Percentiles rank a stretch among this genome's conserved stretches.
These are phyloP conservation scores for Drosophila orosa DNA, from an alignment of 1,140 invertebrate genomes.

Conservation along the genomic window DNA sequence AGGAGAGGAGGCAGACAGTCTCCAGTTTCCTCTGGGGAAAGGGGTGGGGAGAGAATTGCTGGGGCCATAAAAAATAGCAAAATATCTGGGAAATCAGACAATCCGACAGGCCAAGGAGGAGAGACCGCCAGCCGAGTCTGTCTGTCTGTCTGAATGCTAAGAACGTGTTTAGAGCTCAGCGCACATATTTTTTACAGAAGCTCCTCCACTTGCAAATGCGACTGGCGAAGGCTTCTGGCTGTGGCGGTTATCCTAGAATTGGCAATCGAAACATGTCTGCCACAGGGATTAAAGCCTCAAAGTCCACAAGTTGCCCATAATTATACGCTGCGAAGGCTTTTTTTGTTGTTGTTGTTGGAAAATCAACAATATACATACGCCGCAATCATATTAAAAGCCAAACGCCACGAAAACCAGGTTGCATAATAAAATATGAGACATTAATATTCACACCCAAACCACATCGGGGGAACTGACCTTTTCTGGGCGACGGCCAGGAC, in stretches of 20 bases:
- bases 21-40: constrained; percentile 14
- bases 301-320: constrained; percentile 29
- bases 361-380: constrained; percentile 53
- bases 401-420: constrained; percentile 53
- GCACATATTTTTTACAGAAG: constrained; percentile 36
- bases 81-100: constrained; percentile 77
- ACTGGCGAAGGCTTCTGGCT: neutral
- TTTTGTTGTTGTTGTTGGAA: constrained; percentile 16
- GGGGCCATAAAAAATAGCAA: constrained; percentile 79
- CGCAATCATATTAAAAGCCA: constrained; percentile 68
- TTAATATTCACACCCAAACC: constrained; percentile 74
- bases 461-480: constrained; percentile 28
- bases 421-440: constrained; percentile 78
- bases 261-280: constrained; percentile 39
- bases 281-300: constrained; percentile 28
- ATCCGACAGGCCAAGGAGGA: constrained; percentile 44
- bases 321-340: constrained; percentile 10
- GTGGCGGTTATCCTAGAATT: constrained; percentile 22
- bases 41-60: constrained; percentile 32
- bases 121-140: constrained; percentile 13
- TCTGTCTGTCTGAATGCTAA: constrained; percentile 56
- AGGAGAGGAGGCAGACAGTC: constrained; percentile 52
- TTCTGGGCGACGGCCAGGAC: constrained; percentile 31
- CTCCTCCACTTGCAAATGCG: constrained; percentile 29
- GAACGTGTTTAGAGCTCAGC: constrained; percentile 57